Evolutionary conservation across 2,113 vertebrate genomes (phyloP), one percentile per base, ranked within the genome.

Genomic region (Nycticebus coucang): DNA sequence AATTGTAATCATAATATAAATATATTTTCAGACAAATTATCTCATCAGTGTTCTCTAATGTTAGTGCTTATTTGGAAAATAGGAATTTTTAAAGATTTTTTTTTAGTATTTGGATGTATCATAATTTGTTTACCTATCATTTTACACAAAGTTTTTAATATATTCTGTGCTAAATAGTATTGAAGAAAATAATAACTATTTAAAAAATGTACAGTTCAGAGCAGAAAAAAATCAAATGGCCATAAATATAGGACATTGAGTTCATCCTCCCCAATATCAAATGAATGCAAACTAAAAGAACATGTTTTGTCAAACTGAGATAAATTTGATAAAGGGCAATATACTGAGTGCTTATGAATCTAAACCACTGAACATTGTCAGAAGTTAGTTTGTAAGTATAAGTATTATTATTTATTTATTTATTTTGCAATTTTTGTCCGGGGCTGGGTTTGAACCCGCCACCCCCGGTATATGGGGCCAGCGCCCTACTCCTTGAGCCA

Each of bases 201-300:
- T 77, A 69, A 71, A 81, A 83, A 95, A 15, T 1, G 93, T 53
- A 66, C 10, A 26, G 53, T 35, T 68, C 22, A 53, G 30, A 74
- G 15, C 50, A 14, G 60, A 28, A 57, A 87, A 84, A 71, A 50
- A 85, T 26, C 69, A 28, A 75, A 57, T 33, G n/a, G 30, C 33
- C 4, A 18, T 74, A 91, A 62, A 62, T 26, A 21, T 22, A 95
- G 57, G 57, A 35, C 69, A 71, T 33, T 81, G 35, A 78, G 50
- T 68, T 80, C n/a, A 62, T 86, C n/a, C 30, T 93, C 50, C 17
- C 77, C 45, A 62, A 7, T 78, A 37, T 78, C 77, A 94, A 71
- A 68, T 45, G 41, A 88, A 91, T 57, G 15, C 33, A 95, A 80
- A 95, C 7, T 33, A 84, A 96, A 77, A 19, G 50, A 91, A 37